Evolutionary conservation across 1,140 invertebrate genomes (phyloP).

Genomic region (Hyles euphorbiae): DNA sequence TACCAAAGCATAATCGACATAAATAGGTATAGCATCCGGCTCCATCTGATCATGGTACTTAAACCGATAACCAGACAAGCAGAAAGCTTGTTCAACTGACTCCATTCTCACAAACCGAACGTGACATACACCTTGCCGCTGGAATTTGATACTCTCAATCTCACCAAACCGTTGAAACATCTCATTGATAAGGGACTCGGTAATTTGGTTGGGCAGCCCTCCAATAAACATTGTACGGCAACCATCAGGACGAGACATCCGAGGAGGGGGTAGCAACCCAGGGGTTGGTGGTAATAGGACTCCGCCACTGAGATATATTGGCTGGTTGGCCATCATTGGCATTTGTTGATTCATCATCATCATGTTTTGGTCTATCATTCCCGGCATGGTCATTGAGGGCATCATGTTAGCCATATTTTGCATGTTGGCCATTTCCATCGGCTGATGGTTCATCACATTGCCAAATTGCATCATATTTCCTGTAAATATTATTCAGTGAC

Average conservation of each 20-base stretch:
- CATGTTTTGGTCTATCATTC: slow-evolving; percentile 42
- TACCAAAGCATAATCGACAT: slow-evolving; percentile 93
- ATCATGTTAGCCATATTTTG: slow-evolving; percentile 31
- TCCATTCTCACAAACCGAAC: slow-evolving; percentile 89
- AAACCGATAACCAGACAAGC: slow-evolving; percentile 90
- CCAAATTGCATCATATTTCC: slow-evolving; percentile 33
- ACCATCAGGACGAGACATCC: slow-evolving; percentile 89
- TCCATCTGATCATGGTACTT: slow-evolving; percentile 81
- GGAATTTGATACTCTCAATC: slow-evolving; percentile 89
- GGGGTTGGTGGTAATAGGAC: slow-evolving; percentile 89
- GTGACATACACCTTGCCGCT: slow-evolving; percentile 95
- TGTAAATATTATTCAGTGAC: slow-evolving; percentile 9
- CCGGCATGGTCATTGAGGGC: slow-evolving; percentile 29
- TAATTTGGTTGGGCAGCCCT: slow-evolving; percentile 90
- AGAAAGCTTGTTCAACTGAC: slow-evolving; percentile 90
- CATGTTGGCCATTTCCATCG: slow-evolving; percentile 32
- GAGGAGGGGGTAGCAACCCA: slow-evolving; percentile 86
- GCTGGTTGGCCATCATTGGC: slow-evolving; percentile 31
- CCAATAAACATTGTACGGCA: slow-evolving; percentile 96
- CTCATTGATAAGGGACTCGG: slow-evolving; percentile 89
- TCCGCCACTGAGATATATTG: slow-evolving; percentile 29
- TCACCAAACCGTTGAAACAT: slow-evolving; percentile 87
- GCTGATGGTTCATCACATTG: slow-evolving; percentile 29
- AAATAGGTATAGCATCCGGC: slow-evolving; percentile 84
- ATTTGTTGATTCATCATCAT: slow-evolving; percentile 44